These are phyloP conservation scores for Augiades crinisus DNA, from an alignment of 2,888 invertebrate genomes.

Conservation along the genomic window DNA sequence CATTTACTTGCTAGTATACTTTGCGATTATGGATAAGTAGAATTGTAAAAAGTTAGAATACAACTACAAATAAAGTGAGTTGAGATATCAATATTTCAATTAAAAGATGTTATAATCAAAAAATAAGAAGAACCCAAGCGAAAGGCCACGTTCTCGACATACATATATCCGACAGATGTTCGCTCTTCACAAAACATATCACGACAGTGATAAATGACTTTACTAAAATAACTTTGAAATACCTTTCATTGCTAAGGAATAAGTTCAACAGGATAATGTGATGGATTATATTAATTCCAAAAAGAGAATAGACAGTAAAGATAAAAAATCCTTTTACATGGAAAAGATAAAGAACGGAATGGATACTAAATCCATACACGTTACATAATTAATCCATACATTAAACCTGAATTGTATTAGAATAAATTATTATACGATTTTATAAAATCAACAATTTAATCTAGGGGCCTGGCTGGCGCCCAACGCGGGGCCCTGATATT, in stretches of 20 bases:
- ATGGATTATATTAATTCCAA: too few relatives aligned
- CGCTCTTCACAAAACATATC: slow-evolving; percentile 55
- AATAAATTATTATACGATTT: slow-evolving; percentile 28
- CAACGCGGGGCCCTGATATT: slow-evolving; percentile 51
- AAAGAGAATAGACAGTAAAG: not conserved
- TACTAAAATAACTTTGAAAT: slow-evolving; percentile 34
- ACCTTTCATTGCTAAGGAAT: too few relatives aligned
- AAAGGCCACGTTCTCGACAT: too few relatives aligned
- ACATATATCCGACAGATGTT: too few relatives aligned
- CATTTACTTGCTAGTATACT: too few relatives aligned
- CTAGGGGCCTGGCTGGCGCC: slow-evolving; percentile 49
- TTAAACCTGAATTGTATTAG: slow-evolving; percentile 19
- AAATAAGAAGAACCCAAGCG: slow-evolving; percentile 35
- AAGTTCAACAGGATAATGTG: too few relatives aligned
- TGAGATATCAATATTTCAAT: not conserved
- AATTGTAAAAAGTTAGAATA: not conserved
- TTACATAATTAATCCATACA: too few relatives aligned
- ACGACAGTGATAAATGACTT: slow-evolving; percentile 56
- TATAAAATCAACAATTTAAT: slow-evolving; percentile 34
- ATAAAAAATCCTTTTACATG: too few relatives aligned
- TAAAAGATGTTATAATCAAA: too few relatives aligned
- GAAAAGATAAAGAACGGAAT: too few relatives aligned
- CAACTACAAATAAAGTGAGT: not conserved
- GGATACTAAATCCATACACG: too few relatives aligned
- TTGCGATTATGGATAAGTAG: too few relatives aligned